A percentile compares a stretch with the other conserved stretches of the same genome.
Conservation (phyloP, 2,888 invertebrate species). For the Flexamia atlantica region DNA sequence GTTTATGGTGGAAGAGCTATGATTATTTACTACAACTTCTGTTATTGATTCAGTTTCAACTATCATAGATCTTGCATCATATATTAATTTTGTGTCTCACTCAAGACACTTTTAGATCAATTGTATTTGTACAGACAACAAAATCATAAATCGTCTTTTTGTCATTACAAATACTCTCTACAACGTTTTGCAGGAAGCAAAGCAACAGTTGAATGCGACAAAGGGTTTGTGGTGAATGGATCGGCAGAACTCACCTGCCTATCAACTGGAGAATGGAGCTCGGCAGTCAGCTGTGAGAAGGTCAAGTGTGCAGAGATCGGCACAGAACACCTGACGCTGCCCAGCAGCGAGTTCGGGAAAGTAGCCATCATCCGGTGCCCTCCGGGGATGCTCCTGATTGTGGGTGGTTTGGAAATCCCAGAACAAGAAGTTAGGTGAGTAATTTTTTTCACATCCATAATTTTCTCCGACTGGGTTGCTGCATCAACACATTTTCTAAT, state of each 20-base stretch:
- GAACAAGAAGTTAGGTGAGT: conserved; percentile 36
- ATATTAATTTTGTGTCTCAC: too few species aligned
- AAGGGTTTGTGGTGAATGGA: conserved; percentile 22
- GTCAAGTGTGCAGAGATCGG: conserved; percentile 1
- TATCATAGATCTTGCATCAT: too few species aligned
- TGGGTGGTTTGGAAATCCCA: background rate
- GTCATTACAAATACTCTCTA: too few species aligned
- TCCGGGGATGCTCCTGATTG: background rate
- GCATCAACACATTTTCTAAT: too few species aligned
- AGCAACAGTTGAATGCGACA: conserved; percentile 12
- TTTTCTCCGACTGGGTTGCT: too few species aligned
- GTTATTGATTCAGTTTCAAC: too few species aligned
- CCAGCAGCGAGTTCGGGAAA: conserved; percentile 29
- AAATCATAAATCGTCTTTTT: too few species aligned
- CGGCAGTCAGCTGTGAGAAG: background rate
- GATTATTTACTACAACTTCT: too few species aligned
- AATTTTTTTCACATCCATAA: too few species aligned
- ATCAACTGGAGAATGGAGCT: conserved; percentile 13
- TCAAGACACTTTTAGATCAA: too few species aligned
- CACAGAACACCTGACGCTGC: conserved; percentile 32
- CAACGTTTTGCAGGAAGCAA: conserved; percentile 12
- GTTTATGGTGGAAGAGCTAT: too few species aligned
- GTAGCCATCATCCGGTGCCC: conserved; percentile 49
- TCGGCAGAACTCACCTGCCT: conserved; percentile 1
- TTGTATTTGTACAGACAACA: too few species aligned